These are phyloP conservation scores for Marmota flaviventris DNA, from an alignment of 2,113 vertebrate species.

Conservation along the genomic window DNA sequence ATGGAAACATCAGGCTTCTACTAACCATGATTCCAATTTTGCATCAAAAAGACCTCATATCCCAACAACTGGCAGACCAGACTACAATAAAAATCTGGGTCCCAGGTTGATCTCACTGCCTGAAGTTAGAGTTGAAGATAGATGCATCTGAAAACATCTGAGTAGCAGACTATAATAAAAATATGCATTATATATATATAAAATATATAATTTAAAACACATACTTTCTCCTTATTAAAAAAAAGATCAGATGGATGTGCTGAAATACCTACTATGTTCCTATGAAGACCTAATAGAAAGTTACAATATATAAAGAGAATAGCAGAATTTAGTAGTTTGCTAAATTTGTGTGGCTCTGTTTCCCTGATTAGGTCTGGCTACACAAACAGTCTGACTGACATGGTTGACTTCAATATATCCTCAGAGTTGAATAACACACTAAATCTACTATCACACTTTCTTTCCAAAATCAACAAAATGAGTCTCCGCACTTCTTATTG, in stretches of 20 bases:
- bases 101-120: too few species aligned
- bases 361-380: slow-evolving; percentile 45
- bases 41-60: too few species aligned
- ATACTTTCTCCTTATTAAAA: slow-evolving; percentile 4
- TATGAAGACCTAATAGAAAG: slow-evolving; percentile 49
- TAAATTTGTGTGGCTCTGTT: slow-evolving; percentile 44
- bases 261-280: slow-evolving; percentile 18
- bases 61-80: too few species aligned
- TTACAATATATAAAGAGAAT: slow-evolving; percentile 24
- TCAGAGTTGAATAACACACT: slow-evolving; percentile 21
- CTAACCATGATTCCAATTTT: too few species aligned
- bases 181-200: neutral
- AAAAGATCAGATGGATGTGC: neutral
- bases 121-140: neutral
- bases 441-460: slow-evolving; percentile 40
- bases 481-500: slow-evolving; percentile 35
- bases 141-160: slow-evolving; percentile 33
- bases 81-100: too few species aligned
- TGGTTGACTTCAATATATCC: slow-evolving; percentile 39
- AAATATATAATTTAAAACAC: neutral
- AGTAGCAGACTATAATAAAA: neutral
- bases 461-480: slow-evolving; percentile 52
- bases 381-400: slow-evolving; percentile 42
- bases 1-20: too few species aligned
- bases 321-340: slow-evolving; percentile 12